Conservation (phyloP, 2,113 vertebrate genomes). For the Mormyrus lacerda region DNA sequence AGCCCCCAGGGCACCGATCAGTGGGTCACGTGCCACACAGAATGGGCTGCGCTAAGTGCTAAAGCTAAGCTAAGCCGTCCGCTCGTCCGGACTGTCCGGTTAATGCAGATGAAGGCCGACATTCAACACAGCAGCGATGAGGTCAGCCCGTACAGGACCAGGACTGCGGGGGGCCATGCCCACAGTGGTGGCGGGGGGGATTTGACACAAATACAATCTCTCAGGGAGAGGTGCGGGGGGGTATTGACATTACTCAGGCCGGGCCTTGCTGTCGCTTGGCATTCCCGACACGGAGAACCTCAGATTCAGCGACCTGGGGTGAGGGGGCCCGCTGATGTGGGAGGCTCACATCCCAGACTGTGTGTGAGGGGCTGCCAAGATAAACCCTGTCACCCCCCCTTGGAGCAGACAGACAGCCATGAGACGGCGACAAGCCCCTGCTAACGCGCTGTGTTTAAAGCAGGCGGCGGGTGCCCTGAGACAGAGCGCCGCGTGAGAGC, state of each 20-base stretch:
- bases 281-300: slow-evolving; percentile 12
- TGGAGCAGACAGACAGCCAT: neutral
- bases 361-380: neutral
- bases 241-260: slow-evolving; percentile 19
- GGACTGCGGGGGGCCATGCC: neutral
- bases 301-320: neutral
- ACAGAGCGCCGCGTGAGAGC: neutral
- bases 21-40: neutral
- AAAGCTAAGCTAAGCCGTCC: neutral
- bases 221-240: neutral
- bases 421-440: neutral
- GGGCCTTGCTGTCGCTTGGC: neutral
- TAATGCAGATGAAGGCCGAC: neutral
- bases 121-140: neutral
- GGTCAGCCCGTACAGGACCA: neutral
- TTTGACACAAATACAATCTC: neutral
- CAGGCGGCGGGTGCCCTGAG: neutral
- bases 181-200: too few species aligned
- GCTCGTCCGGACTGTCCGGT: neutral
- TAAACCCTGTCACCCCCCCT: neutral
- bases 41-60: neutral
- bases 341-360: neutral
- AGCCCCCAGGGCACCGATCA: slow-evolving; percentile 24
- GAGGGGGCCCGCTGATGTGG: neutral
- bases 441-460: neutral